A percentile compares a stretch with the other conserved stretches of the same genome.
These are phyloP conservation scores for Ariopsis seemanni DNA, from an alignment of 2,113 vertebrate genomes.

Conservation along the genomic window DNA sequence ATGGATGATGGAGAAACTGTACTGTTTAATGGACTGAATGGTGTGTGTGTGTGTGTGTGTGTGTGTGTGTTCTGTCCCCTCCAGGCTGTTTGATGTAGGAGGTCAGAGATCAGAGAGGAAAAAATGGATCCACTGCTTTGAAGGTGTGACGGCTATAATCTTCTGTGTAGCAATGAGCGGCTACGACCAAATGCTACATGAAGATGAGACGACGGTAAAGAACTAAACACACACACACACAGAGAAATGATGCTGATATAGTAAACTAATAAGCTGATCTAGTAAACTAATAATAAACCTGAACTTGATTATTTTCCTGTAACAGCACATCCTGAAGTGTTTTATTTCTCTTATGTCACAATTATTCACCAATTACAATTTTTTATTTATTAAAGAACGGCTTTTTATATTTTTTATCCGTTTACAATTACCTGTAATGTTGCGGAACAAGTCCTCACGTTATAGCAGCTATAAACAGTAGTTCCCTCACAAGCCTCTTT, in stretches of 20 bases:
- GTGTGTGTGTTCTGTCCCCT: constrained; percentile 15
- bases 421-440: neutral
- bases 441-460: neutral
- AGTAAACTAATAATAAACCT: too few species aligned
- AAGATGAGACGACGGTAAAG: constrained; percentile 98
- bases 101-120: constrained; percentile 97
- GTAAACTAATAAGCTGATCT: too few species aligned
- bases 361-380: neutral
- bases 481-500: neutral
- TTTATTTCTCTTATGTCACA: too few species aligned
- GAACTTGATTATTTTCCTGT: too few species aligned
- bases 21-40: neutral
- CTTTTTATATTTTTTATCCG: neutral
- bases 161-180: constrained; percentile 96
- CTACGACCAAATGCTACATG: constrained; percentile 97
- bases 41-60: constrained; percentile 10
- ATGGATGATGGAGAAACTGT: neutral
- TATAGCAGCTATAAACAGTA: neutral
- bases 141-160: constrained; percentile 97
- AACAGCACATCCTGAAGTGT: too few species aligned
- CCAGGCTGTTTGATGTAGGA: constrained; percentile 94
- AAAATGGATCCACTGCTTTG: constrained; percentile 99
- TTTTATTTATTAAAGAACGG: neutral
- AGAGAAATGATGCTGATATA: neutral
- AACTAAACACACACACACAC: neutral